Conservation (phyloP, 2,888 invertebrate genomes). For the Xanthia icteritia region DNA sequence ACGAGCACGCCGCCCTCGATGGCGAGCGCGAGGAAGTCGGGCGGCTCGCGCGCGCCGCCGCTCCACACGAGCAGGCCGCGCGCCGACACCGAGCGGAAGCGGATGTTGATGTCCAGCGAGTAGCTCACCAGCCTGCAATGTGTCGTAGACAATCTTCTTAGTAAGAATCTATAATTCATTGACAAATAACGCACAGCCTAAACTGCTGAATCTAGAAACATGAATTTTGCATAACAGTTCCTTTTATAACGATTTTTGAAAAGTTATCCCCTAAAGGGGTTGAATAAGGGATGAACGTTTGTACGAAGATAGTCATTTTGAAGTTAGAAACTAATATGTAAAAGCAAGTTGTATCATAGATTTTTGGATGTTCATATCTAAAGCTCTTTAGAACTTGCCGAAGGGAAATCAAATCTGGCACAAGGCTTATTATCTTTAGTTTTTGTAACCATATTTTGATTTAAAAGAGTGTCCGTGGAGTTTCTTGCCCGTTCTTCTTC, state of each 20-base stretch:
- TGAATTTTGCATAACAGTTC: background rate
- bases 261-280: background rate
- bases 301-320: background rate
- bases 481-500: too few species aligned
- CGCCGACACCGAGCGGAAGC: constrained; percentile 93
- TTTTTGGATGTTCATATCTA: background rate
- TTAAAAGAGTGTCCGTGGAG: too few species aligned
- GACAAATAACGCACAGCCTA: background rate
- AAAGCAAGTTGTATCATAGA: background rate
- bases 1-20: constrained; percentile 94
- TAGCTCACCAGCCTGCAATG: constrained; percentile 93
- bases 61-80: constrained; percentile 96
- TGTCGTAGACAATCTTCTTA: background rate
- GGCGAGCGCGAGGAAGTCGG: constrained; percentile 96
- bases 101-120: constrained; percentile 96
- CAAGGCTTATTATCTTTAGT: too few species aligned
- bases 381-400: background rate
- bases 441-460: too few species aligned
- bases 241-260: background rate
- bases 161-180: background rate
- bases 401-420: background rate
- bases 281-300: background rate
- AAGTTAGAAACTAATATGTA: background rate
- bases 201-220: background rate
- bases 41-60: constrained; percentile 90